These are phyloP conservation scores for Montipora capricornis DNA, from an alignment of 64 coral and sea anemone species.

Conservation along the genomic window DNA sequence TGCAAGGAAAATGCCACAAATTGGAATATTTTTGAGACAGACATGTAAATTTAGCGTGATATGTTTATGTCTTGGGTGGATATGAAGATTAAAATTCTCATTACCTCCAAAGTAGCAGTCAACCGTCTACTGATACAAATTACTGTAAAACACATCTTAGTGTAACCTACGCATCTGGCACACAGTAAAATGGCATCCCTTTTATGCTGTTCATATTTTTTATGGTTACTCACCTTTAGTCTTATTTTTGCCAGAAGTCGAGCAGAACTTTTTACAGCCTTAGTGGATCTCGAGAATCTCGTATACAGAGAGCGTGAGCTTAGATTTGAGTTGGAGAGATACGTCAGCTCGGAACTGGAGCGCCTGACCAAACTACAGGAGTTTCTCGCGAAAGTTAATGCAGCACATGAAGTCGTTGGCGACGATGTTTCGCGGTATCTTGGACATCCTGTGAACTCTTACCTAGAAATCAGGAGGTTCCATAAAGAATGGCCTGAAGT, in stretches of 20 bases:
- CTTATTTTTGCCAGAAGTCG: slow-evolving; percentile 43
- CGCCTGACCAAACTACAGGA: slow-evolving; percentile 58
- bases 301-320: slow-evolving; percentile 92
- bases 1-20: background rate
- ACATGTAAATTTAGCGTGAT: background rate
- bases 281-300: slow-evolving; percentile 89
- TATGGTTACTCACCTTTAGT: background rate
- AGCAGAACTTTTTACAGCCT: slow-evolving; percentile 91
- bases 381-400: slow-evolving; percentile 77
- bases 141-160: background rate
- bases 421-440: slow-evolving; percentile 63
- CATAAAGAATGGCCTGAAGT: slow-evolving; percentile 74
- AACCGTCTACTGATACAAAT: background rate
- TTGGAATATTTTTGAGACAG: background rate
- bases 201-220: background rate
- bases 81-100: slow-evolving; percentile 29
- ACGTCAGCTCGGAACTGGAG: slow-evolving; percentile 67
- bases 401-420: slow-evolving; percentile 52
- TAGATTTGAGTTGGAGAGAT: slow-evolving; percentile 63
- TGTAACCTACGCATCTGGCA: background rate
- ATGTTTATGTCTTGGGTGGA: background rate
- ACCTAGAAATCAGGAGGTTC: slow-evolving; percentile 90
- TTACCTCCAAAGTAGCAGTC: background rate
- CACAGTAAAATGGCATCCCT: slow-evolving; percentile 23
- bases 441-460: slow-evolving; percentile 95